Base-by-base conservation (phyloP, 2,888 invertebrate genomes). In the Pharmacophagus antenor region DNA sequence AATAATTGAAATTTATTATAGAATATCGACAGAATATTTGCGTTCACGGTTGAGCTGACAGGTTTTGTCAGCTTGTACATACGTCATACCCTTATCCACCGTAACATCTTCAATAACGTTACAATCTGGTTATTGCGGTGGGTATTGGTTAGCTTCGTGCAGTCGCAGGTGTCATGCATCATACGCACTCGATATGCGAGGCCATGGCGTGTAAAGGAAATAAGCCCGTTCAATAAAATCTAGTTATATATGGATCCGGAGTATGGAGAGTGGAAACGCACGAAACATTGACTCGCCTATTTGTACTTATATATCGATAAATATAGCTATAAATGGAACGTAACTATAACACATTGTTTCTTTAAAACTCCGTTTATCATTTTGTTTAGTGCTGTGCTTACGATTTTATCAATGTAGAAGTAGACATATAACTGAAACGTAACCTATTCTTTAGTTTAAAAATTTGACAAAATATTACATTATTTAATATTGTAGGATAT, bases 131-230 rank as follows among this genome's bases (percentile, higher is more conserved):
- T n/a, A 48, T 53, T 42, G 25, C 25, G 44, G 31, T 42, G 41
- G 25, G n/a, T 27, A 31, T 37, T 47, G 48, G 22, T 8, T 31
- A 18, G 41, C 52, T 42, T 18, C 48, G 22, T 25, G 46, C 55
- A 49, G 18, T 20, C 50, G 51, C 54, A 52, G 52, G 23, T 54
- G 56, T 56, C 59, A 59, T 50, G 56, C 59, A 47, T 56, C 55
- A 50, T 59, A 49, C 21, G 37, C 55, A 50, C 42, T 42, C 52
- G 52, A 53, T 53, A 42, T 50, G 56, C 62, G 54, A 63, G 60
- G 62, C 54, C 60, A 57, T 57, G 41, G 47, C 57, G 51, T 42
- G 42, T 63, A 56, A 53, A 61, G 61, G 61, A 61, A 61, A 56
- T 56, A 56, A 61, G 37, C 20, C 18, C 56, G 56, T 18, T 56